Evolutionary conservation across 1,140 invertebrate genomes (phyloP).

Genomic region (Danaus melanippus): DNA sequence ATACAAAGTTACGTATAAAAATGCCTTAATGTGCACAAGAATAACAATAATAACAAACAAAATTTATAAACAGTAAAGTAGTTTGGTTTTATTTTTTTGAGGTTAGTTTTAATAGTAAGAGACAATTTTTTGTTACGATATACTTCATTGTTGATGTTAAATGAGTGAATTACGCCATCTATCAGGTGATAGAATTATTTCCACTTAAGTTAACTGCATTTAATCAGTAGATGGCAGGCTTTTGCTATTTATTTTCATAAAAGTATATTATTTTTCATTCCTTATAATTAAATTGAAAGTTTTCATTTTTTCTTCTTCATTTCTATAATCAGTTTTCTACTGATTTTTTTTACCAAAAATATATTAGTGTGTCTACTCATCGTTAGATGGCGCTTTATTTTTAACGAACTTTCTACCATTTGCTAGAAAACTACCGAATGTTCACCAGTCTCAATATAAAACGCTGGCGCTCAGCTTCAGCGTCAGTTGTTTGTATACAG

Average conservation of each 20-base stretch:
- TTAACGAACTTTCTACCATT: constrained; percentile 26
- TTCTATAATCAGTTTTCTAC: constrained; percentile 11
- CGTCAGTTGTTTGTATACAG: constrained; percentile 29
- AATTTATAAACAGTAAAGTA: too few relatives aligned
- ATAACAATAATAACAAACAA: too few relatives aligned
- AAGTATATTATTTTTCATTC: neutral
- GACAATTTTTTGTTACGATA: too few relatives aligned
- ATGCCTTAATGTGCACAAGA: too few relatives aligned
- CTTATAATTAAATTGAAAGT: neutral
- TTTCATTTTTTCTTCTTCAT: neutral
- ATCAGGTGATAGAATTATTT: too few relatives aligned
- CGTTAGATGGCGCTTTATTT: constrained; percentile 1
- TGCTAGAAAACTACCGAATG: constrained; percentile 26
- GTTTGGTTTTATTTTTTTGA: too few relatives aligned
- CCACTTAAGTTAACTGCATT: too few relatives aligned
- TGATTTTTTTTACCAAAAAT: constrained; percentile 23
- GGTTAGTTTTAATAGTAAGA: too few relatives aligned
- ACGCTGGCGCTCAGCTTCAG: constrained; percentile 17
- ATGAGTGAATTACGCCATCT: too few relatives aligned
- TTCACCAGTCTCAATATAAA: constrained; percentile 28
- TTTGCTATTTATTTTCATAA: neutral
- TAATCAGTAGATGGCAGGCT: too few relatives aligned
- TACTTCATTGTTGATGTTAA: too few relatives aligned
- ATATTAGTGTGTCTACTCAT: neutral
- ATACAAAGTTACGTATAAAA: too few relatives aligned